Base-by-base conservation (phyloP, 2,113 vertebrate genomes). In the Erythrocercus mccallii region DNA sequence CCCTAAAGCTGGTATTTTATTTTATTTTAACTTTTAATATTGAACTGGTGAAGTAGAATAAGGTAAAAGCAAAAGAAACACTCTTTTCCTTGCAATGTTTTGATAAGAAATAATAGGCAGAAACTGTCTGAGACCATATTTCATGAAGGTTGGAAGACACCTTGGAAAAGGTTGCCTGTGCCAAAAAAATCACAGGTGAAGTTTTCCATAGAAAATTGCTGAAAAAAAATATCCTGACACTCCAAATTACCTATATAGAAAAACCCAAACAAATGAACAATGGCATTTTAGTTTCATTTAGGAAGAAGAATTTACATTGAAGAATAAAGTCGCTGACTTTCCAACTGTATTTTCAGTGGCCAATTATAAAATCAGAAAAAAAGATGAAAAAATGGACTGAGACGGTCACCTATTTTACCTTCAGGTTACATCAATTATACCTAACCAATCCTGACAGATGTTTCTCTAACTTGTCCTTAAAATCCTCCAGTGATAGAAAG, bases 401-500 rank as follows among this genome's bases (percentile, higher is more conserved):
- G 77, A 91, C 96, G 85, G 88, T 95, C 78, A 93, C 40, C 56
- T 93, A 37, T 80, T 95, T 93, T 94, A 80, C 54, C 73, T 94
- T 23, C 53, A 68, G 51, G 57, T 85, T 82, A 64, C 48, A 85
- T 72, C 70, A 76, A 18, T 57, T 87, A 19, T 76, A 88, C 85
- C 74, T 82, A 95, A 85, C 40, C 31, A 37, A 25, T 76, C n/a
- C 57, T 82, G 94, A 95, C 87, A 96, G 90, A 81, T 73, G 68
- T 73, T 94, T 77, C 48, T 79, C 61, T 89, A 82, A 44, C 25
- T 84, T 91, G 77, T 92, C 84, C 87, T 93, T 56, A 95, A 81
- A 95, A 90, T 85, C 64, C 48, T 89, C 10, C 61, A 81, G 27
- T 68, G 72, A 54, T 5, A 88, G 81, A 89, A 84, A 62, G 74